Percentiles rank a stretch among this genome's conserved stretches.
These are phyloP conservation scores for Loripinus fragilis DNA, from an alignment of 2,888 invertebrate genomes.

Conservation along the genomic window DNA sequence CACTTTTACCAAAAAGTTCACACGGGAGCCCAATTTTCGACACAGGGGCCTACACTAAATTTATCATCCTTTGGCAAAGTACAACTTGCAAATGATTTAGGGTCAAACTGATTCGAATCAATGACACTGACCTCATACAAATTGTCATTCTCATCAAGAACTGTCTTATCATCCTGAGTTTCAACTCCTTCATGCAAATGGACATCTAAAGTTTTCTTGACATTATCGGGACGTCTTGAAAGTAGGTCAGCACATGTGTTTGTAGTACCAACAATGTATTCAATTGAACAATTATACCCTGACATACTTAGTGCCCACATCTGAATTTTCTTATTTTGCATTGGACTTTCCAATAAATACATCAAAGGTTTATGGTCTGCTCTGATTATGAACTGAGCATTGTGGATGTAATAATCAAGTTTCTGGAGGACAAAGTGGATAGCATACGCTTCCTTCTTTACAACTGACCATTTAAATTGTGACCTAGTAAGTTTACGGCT, in stretches of 20 bases:
- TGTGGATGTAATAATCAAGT: slow-evolving; percentile 22
- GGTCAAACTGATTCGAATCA: no score
- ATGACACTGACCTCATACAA: slow-evolving; percentile 21
- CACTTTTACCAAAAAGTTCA: no score
- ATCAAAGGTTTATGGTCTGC: slow-evolving; percentile 46
- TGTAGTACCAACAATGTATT: no score
- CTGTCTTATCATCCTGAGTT: not conserved
- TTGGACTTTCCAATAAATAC: slow-evolving; percentile 20
- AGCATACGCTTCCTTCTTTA: no score
- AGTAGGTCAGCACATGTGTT: no score
- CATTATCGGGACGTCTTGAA: slow-evolving; percentile 8
- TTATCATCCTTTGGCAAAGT: not conserved
- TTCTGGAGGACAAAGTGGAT: slow-evolving; percentile 29
- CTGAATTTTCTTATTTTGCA: slow-evolving; percentile 31
- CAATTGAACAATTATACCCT: no score
- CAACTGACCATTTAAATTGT: slow-evolving; percentile 14
- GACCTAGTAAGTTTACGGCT: slow-evolving; percentile 19
- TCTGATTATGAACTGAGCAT: slow-evolving; percentile 25
- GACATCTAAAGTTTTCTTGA: not conserved
- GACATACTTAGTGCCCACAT: slow-evolving; percentile 32
- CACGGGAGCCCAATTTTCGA: no score
- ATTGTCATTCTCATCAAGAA: slow-evolving; percentile 33
- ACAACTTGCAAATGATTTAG: slow-evolving; percentile 26
- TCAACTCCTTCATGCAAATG: not conserved
- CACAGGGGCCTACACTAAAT: no score